A percentile compares a stretch with the other conserved stretches of the same genome.
Evolutionary conservation across 1,140 invertebrate species (phyloP).

Genomic region (Galleria mellonella): DNA sequence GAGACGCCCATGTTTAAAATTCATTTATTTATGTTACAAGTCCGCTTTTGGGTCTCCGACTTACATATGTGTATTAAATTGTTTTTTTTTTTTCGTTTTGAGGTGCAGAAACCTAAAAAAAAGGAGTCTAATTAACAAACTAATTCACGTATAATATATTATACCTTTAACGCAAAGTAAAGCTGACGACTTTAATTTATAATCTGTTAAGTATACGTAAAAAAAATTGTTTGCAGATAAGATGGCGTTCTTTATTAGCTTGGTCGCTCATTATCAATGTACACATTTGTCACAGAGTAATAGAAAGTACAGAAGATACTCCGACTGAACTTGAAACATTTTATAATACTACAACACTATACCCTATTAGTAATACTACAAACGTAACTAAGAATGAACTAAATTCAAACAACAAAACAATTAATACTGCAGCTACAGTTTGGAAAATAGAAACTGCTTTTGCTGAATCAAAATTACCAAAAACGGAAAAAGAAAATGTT

Average conservation of each 20-base stretch:
- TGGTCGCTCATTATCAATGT: slow-evolving; percentile 9
- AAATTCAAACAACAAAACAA: neutral
- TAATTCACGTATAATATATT: too few species aligned
- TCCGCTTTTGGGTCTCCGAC: too few species aligned
- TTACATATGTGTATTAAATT: too few species aligned
- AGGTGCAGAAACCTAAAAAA: too few species aligned
- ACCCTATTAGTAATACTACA: slow-evolving; percentile 26
- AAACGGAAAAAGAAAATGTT: slow-evolving; percentile 8
- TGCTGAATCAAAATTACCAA: slow-evolving; percentile 18
- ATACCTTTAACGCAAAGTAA: too few species aligned
- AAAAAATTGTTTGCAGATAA: neutral
- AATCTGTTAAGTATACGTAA: too few species aligned
- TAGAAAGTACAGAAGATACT: slow-evolving; percentile 10
- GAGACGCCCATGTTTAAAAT: too few species aligned
- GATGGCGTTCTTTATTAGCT: neutral
- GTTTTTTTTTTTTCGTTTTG: too few species aligned
- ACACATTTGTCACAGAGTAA: slow-evolving; percentile 11
- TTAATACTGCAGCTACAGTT: slow-evolving; percentile 11
- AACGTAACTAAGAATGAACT: neutral
- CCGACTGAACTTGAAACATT: neutral
- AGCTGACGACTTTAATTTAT: too few species aligned
- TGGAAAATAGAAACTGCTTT: slow-evolving; percentile 38
- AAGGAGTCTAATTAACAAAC: too few species aligned
- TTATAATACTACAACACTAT: slow-evolving; percentile 34
- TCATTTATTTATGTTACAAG: too few species aligned